These are phyloP conservation scores for Periophthalmus magnuspinnatus DNA, from an alignment of 2,797 vertebrate genomes.

Conservation along the genomic window DNA sequence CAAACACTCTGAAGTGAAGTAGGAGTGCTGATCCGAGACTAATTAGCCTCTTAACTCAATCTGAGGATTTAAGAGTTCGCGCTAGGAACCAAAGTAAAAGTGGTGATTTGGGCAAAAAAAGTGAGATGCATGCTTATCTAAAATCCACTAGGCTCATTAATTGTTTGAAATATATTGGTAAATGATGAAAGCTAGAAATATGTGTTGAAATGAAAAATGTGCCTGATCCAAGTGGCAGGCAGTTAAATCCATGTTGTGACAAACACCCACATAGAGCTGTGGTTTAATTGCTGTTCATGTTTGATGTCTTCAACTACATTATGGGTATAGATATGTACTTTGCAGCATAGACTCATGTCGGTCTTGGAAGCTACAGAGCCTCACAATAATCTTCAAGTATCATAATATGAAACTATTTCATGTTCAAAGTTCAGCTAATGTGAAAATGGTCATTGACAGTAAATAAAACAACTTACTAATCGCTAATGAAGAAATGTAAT, in stretches of 20 bases:
- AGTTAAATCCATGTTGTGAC: conserved; percentile 22
- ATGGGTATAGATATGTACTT: conserved; percentile 3
- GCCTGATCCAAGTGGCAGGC: conserved; percentile 24
- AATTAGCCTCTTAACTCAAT: conserved; percentile 64
- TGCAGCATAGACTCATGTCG: neutral
- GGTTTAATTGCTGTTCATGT: conserved; percentile 35
- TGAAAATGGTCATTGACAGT: neutral
- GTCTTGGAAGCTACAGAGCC: neutral
- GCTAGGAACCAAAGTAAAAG: conserved; percentile 27
- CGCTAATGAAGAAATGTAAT: neutral
- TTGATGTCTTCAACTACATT: conserved; percentile 15
- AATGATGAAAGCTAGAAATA: conserved; percentile 36
- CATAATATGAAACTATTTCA: neutral
- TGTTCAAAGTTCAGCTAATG: no score
- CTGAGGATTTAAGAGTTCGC: conserved; percentile 37
- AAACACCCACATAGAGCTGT: conserved; percentile 42
- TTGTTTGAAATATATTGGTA: conserved; percentile 28
- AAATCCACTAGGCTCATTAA: conserved; percentile 41
- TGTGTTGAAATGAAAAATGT: conserved; percentile 24
- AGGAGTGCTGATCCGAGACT: conserved; percentile 56
- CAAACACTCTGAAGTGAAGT: conserved; percentile 40
- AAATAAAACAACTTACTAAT: neutral
- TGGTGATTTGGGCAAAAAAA: conserved; percentile 25
- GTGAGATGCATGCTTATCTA: conserved; percentile 32
- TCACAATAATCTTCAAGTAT: neutral